Percentiles rank a stretch among this genome's conserved stretches.
These are phyloP conservation scores for Solen grandis DNA, from an alignment of 1,140 invertebrate genomes.

Conservation along the genomic window DNA sequence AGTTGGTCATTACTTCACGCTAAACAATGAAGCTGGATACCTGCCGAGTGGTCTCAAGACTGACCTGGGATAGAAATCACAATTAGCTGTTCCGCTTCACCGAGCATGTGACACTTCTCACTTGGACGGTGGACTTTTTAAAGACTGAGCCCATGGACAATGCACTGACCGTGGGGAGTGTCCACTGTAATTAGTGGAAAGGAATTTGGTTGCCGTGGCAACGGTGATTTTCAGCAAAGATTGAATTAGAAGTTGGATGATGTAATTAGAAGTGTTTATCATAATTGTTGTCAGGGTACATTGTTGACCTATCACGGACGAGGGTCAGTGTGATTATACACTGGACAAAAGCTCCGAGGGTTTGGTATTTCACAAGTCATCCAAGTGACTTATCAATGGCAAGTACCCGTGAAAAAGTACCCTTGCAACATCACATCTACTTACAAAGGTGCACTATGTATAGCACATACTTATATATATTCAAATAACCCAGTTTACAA, in stretches of 20 bases:
- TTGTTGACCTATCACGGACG: background rate
- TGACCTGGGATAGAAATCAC: background rate
- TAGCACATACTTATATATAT: too few species aligned
- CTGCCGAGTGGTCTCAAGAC: background rate
- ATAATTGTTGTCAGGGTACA: background rate
- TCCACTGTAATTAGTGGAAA: background rate
- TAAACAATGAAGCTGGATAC: background rate
- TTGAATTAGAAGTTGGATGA: background rate
- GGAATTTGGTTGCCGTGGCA: background rate
- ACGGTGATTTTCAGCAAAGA: background rate
- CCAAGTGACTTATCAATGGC: background rate
- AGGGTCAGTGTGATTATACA: background rate
- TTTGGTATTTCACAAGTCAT: background rate
- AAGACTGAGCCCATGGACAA: background rate
- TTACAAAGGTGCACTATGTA: too few species aligned
- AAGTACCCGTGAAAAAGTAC: background rate
- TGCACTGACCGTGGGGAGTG: background rate
- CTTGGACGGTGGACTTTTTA: background rate
- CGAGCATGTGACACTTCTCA: background rate
- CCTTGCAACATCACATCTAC: too few species aligned
- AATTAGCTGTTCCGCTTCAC: background rate
- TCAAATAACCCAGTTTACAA: too few species aligned
- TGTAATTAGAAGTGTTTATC: background rate
- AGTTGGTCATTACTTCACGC: background rate
- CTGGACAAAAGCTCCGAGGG: background rate